phyloP scores from a whole-genome alignment of 2,888 invertebrate species.

The Holacanthella duospinosa region DNA sequence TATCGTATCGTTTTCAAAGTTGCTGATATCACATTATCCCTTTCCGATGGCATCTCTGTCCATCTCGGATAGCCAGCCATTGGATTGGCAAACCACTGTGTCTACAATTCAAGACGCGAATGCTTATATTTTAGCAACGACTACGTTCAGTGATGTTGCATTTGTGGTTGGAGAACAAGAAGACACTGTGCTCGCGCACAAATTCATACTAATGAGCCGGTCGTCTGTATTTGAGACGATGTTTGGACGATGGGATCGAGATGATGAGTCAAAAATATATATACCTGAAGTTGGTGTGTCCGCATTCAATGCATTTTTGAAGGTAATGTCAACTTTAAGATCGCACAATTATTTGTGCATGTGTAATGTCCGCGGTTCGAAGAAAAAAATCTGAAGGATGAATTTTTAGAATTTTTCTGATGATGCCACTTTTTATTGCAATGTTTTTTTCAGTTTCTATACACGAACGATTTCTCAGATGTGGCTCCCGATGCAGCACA shows the following conservation, averaged over 20 bases:
- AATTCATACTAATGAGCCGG: constrained; percentile 2
- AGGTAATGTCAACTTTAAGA: no score
- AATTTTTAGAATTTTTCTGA: no score
- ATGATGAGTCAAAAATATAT: not conserved
- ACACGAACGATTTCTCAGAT: not conserved
- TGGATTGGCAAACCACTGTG: constrained; percentile 1
- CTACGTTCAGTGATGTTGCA: not conserved
- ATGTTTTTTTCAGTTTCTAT: not conserved
- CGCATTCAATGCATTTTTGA: not conserved
- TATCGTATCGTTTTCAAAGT: no score
- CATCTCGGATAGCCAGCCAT: not conserved
- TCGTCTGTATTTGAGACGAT: not conserved
- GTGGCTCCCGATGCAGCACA: not conserved
- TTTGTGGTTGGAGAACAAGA: not conserved
- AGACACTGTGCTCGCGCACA: not conserved
- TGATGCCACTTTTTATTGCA: no score
- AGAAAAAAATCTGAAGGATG: no score
- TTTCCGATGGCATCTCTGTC: not conserved
- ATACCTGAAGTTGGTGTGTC: not conserved
- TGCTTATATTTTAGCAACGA: not conserved
- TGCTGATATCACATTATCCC: no score
- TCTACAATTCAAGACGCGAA: constrained; percentile 6
- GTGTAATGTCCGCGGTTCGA: no score
- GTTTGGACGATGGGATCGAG: not conserved
- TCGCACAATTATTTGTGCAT: no score